Evolutionary conservation across 1,140 invertebrate genomes (phyloP).

Genomic region (Eupeodes corollae): DNA sequence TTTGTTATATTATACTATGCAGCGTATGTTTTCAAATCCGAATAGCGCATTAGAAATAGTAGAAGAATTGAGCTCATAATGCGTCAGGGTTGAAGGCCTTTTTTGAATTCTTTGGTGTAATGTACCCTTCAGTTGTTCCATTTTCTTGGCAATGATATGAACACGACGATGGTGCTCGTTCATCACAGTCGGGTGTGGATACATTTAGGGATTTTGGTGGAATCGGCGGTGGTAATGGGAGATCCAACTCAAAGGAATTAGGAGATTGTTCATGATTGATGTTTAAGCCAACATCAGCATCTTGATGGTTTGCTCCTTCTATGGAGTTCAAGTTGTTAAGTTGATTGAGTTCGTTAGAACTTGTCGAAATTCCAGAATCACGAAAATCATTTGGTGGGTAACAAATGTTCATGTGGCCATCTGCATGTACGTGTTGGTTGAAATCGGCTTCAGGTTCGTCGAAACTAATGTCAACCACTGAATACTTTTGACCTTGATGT

Average conservation of each 20-base stretch:
- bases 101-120: no score
- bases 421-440: constrained; percentile 21
- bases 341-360: constrained; percentile 29
- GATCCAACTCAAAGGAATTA: constrained; percentile 30
- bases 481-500: constrained; percentile 20
- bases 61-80: no score
- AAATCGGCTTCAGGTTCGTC: constrained; percentile 35
- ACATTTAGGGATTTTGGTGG: constrained; percentile 27
- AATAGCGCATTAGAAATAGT: no score
- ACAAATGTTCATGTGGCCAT: constrained; percentile 15
- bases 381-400: constrained; percentile 32
- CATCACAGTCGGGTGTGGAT: no score
- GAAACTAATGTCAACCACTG: constrained; percentile 34
- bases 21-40: no score
- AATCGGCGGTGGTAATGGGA: constrained; percentile 28
- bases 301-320: not conserved
- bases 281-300: constrained; percentile 13
- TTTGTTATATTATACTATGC: no score
- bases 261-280: constrained; percentile 29
- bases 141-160: no score
- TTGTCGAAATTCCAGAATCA: constrained; percentile 35
- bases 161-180: no score
- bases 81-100: no score
- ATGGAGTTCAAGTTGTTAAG: constrained; percentile 24
- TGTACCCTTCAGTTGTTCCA: no score